Base-by-base conservation (phyloP, 2,888 invertebrate species). In the Sinhomidia bicolor region DNA sequence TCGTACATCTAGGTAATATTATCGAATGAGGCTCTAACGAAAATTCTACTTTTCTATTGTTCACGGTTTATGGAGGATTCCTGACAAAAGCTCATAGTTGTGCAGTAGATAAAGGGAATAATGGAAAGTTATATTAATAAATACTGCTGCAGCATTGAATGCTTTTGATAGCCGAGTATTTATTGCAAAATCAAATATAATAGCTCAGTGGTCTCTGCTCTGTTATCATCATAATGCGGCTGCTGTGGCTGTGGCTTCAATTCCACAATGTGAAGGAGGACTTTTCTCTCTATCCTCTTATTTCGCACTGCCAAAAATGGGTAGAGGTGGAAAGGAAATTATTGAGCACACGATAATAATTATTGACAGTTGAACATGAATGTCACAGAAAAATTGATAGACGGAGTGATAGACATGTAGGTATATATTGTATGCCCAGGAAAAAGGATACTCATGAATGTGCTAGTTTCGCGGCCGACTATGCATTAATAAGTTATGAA, bases 111-210 rank as follows among this genome's bases (percentile, higher is more conserved):
- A 71, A 71, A 20, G 20, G 68, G 29, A 51, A n/a, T 5, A 36
- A 65, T 65, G 29, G 44, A 71, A 71, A 71, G 41, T 41, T 71
- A n/a, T n/a, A n/a, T n/a, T n/a, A n/a, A 71, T 74, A 47, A 74
- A 47, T 47, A 47, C 74, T 47, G 23, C 32, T 20, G n/a, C 57
- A 6, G 83, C 71, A 78, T 41, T 85, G 78, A 85, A 85, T 85
- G 76, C 44, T 26, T 36, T 62, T 41, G 78, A 85, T 85, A 85
- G 76, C 51, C 62, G 36, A 60, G 84, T 76, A 84, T 84, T 84
- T 84, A 84, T 76, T 76, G 76, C 84, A 47, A 76, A 84, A 74
- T 74, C 26, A 51, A 47, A 74, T 47, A 47, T 47, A 26, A 47
- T 71, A 14, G 23, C n/a, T n/a, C n/a, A n/a, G n/a, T n/a, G n/a